A percentile compares a stretch with the other conserved stretches of the same genome.
Conservation (phyloP, 2,113 vertebrate genomes). For the Hyla sarda region DNA sequence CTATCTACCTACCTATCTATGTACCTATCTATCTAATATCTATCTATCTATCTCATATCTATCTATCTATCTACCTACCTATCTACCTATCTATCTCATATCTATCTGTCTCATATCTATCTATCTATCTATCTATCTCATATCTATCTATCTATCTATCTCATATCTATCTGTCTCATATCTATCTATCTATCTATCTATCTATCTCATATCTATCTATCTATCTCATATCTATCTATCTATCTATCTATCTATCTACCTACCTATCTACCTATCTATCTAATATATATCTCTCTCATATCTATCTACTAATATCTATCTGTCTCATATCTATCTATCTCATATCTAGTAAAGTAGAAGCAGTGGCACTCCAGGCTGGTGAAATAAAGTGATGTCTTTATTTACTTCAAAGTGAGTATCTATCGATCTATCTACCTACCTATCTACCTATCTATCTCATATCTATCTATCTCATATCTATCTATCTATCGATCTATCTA, state of each 20-base stretch:
- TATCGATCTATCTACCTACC: neutral
- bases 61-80: neutral
- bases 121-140: neutral
- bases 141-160: slow-evolving; percentile 6
- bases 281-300: neutral
- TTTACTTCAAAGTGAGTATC: no score
- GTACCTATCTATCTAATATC: neutral
- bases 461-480: slow-evolving; percentile 9
- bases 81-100: neutral
- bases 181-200: neutral
- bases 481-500: neutral
- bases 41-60: neutral
- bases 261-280: slow-evolving; percentile 1
- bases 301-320: neutral
- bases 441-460: slow-evolving; percentile 1
- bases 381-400: no score
- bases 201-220: neutral
- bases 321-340: slow-evolving; percentile 11
- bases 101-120: slow-evolving; percentile 1
- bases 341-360: no score
- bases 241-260: neutral
- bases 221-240: neutral
- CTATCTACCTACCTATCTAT: neutral
- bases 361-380: no score
- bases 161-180: neutral